Evolutionary conservation across 2,797 vertebrate genomes (phyloP), one percentile per base, ranked within the genome.

Genomic region (Poecilia picta): DNA sequence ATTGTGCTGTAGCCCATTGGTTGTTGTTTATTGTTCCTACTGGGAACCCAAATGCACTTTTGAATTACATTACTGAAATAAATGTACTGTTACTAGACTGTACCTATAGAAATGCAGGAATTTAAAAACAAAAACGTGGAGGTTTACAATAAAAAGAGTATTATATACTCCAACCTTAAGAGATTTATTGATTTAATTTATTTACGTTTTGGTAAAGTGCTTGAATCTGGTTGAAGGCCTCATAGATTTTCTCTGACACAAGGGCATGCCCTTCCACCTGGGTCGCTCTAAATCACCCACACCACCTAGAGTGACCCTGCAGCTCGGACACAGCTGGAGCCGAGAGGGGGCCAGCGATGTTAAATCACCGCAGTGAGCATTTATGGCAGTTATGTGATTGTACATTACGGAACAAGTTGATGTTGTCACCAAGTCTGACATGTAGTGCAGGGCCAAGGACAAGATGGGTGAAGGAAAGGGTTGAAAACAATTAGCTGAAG

Each of bases 361-460:
- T 92, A 89, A 91, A 89, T 92, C 89, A 88, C 51, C 1, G 68
- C 0, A 57, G 82, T 78, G 78, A 75, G 85, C 91, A 92, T 93
- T 93, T 93, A 93, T 93, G 84, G 89, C 88, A 87, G 75, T 36
- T 78, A 72, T 92, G 87, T 88, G 91, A 91, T 87, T 91, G 88
- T 93, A 91, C 89, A 89, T 93, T 84, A 92, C 75, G 75, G 84
- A 83, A 84, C 85, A 82, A 75, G 88, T 89, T 92, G 86, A 86
- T 70, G 64, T 87, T 87, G 91, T 91, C 91, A 85, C 77, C 51
- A 10, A 79, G 83, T 84, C 81, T 76, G 77, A 88, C 86, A 33
- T 64, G 76, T 77, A 66, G 78, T 49, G 85, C 74, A n/a, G 80
- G 82, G 84, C 64, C 89, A 91, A 93, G 89, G 90, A 90, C 89